phyloP scores from a whole-genome alignment of 2,113 vertebrate species.

The Ictalurus furcatus region DNA sequence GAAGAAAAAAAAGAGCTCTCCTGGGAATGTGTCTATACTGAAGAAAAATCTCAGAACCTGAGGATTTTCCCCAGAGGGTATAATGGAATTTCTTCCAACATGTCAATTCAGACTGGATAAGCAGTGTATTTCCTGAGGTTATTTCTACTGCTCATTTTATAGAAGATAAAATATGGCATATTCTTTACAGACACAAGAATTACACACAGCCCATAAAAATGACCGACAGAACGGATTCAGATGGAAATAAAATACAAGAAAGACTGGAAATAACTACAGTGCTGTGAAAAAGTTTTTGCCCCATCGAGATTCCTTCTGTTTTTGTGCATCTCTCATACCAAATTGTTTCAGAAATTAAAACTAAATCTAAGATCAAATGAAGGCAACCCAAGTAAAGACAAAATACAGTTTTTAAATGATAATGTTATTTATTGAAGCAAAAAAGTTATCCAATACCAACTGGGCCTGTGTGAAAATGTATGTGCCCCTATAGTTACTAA shows the following conservation, averaged over 20 bases:
- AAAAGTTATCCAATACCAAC: too few species aligned
- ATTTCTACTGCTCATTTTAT: background rate
- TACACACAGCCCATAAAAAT: background rate
- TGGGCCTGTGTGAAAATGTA: too few species aligned
- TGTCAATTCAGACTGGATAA: background rate
- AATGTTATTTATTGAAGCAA: too few species aligned
- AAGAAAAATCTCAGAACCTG: background rate
- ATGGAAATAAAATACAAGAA: background rate
- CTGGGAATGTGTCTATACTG: background rate
- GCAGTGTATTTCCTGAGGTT: background rate
- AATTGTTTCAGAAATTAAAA: too few species aligned
- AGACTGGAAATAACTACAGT: background rate
- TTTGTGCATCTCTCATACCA: too few species aligned
- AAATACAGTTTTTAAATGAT: too few species aligned
- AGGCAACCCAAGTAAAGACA: too few species aligned
- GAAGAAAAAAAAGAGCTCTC: background rate
- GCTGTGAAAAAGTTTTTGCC: too few species aligned
- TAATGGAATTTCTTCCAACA: background rate
- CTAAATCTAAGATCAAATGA: too few species aligned
- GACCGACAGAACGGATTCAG: background rate
- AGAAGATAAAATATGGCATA: background rate
- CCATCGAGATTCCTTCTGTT: too few species aligned
- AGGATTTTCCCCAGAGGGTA: background rate
- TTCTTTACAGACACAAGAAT: background rate
- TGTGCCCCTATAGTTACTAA: too few species aligned